phyloP scores from a whole-genome alignment of 2,113 vertebrate genomes.

The Emydocephalus ijimae region DNA sequence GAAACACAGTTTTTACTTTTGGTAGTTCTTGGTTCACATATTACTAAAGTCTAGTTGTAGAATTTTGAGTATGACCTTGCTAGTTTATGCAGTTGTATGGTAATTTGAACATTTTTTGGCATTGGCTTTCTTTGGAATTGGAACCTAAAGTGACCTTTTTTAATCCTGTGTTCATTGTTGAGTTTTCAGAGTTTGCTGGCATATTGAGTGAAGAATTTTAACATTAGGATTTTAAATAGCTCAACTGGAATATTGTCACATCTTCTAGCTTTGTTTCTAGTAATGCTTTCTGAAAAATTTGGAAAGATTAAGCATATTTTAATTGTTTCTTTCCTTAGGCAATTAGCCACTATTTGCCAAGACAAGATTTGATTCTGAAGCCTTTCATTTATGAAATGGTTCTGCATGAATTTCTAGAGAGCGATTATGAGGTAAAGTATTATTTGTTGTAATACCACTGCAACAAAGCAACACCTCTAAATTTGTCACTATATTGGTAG shows the following conservation, averaged over 20 bases:
- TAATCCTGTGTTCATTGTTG: neutral
- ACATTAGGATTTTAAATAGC: neutral
- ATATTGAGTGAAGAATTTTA: neutral
- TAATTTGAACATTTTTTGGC: neutral
- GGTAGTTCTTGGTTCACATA: neutral
- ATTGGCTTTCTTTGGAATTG: neutral
- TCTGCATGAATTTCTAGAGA: constrained; percentile 93
- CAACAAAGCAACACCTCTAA: neutral
- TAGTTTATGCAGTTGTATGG: neutral
- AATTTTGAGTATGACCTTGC: neutral
- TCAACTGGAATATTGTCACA: neutral
- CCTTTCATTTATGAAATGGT: constrained; percentile 99
- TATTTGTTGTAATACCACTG: neutral
- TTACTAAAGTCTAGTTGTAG: neutral
- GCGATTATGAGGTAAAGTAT: constrained; percentile 87
- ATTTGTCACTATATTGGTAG: neutral
- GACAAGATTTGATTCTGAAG: constrained; percentile 90
- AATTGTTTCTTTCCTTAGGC: constrained; percentile 70
- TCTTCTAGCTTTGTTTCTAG: neutral
- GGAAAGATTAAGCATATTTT: neutral
- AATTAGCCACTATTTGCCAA: constrained; percentile 93
- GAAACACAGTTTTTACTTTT: neutral
- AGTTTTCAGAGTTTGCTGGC: neutral
- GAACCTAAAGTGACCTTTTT: neutral
- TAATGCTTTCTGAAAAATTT: neutral